phyloP scores from a whole-genome alignment of 2,113 vertebrate species.

The Istiophorus platypterus region DNA sequence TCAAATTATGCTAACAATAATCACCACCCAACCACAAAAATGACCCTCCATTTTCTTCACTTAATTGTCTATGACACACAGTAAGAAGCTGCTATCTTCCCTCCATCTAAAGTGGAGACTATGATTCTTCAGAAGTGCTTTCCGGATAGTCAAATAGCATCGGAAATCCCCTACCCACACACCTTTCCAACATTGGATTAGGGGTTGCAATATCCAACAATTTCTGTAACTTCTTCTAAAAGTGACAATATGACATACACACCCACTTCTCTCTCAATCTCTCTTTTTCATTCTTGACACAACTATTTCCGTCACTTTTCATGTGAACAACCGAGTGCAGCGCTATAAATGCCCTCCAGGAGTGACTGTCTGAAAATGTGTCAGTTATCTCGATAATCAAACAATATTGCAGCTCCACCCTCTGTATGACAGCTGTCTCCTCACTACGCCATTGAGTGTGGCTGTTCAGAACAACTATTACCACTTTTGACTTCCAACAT shows the following conservation, averaged over 20 bases:
- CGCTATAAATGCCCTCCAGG: not conserved
- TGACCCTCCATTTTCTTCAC: not conserved
- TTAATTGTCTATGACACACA: not conserved
- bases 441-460: not conserved
- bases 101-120: not conserved
- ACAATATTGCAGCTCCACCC: not conserved
- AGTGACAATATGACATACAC: not conserved
- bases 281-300: not conserved
- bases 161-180: too few species aligned
- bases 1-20: slow-evolving; percentile 4
- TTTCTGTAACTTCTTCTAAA: not conserved
- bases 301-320: not conserved
- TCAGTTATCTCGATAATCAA: not conserved
- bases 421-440: not conserved
- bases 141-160: too few species aligned
- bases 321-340: not conserved
- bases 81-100: not conserved
- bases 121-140: not conserved
- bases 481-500: not conserved
- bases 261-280: not conserved
- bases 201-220: not conserved
- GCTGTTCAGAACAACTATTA: not conserved
- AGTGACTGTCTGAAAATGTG: not conserved
- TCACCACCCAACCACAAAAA: not conserved
- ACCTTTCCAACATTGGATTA: not conserved